These are phyloP conservation scores for Buphagus erythrorhynchus DNA, from an alignment of 2,797 vertebrate species.

Conservation along the genomic window DNA sequence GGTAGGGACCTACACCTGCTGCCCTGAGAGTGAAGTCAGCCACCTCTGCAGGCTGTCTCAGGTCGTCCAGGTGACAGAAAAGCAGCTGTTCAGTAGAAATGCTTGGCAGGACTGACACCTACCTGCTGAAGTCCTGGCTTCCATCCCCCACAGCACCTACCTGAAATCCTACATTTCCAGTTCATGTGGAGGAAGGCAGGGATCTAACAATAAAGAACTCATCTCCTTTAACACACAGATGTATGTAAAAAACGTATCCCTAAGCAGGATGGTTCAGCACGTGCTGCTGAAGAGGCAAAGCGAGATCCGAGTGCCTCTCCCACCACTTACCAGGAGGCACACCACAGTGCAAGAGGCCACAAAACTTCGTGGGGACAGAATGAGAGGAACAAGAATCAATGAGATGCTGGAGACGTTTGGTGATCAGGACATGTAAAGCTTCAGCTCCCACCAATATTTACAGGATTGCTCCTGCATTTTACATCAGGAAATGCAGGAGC, in stretches of 20 bases:
- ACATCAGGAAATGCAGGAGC: background rate
- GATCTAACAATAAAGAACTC: background rate
- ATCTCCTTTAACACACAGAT: background rate
- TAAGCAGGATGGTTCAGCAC: background rate
- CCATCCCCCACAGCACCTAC: background rate
- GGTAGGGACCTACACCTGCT: background rate
- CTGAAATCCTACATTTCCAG: background rate
- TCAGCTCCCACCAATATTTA: background rate
- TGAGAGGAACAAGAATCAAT: background rate
- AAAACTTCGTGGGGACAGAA: background rate
- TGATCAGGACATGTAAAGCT: background rate
- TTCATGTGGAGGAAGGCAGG: background rate
- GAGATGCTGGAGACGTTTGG: background rate
- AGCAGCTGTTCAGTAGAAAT: background rate
- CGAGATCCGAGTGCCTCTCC: background rate
- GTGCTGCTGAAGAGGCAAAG: background rate
- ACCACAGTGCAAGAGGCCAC: background rate
- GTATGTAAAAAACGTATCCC: background rate
- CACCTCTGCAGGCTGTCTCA: background rate
- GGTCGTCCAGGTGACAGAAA: fast-evolving
- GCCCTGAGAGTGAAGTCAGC: background rate
- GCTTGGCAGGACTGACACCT: background rate
- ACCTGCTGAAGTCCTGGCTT: background rate
- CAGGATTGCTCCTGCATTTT: background rate
- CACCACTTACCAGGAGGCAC: background rate